These are phyloP conservation scores for Ceratina calcarata DNA, from an alignment of 1,140 invertebrate species.

Conservation along the genomic window DNA sequence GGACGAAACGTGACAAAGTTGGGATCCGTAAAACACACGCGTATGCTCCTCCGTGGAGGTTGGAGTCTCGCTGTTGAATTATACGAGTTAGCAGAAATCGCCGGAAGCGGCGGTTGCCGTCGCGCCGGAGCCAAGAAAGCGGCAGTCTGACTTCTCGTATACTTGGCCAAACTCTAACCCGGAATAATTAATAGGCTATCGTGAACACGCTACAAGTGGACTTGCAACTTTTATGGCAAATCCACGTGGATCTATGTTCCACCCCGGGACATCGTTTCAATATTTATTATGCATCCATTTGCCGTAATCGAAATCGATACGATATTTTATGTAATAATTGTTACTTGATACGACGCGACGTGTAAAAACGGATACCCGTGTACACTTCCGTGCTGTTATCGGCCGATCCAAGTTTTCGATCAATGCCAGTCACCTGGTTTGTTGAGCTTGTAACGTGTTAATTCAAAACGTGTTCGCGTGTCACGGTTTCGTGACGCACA, in stretches of 20 bases:
- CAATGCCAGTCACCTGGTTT: conserved; percentile 30
- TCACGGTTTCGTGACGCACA: conserved; percentile 33
- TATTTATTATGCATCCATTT: no score
- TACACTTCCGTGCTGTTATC: conserved; percentile 22
- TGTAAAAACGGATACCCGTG: not conserved
- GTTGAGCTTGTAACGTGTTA: conserved; percentile 34
- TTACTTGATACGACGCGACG: not conserved
- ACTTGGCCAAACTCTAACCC: conserved; percentile 8
- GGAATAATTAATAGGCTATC: conserved; percentile 39
- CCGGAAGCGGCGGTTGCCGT: conserved; percentile 9
- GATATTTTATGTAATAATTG: no score
- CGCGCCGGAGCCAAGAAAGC: not conserved
- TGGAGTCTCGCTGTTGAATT: conserved; percentile 11
- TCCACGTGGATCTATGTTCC: not conserved
- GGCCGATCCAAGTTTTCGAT: conserved; percentile 34
- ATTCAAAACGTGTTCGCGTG: conserved; percentile 45
- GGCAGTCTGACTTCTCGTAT: conserved; percentile 2
- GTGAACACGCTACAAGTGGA: not conserved
- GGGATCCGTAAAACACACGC: not conserved
- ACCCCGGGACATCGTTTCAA: no score
- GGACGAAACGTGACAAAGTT: conserved; percentile 11
- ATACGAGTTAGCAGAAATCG: conserved; percentile 38
- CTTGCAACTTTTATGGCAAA: conserved; percentile 15
- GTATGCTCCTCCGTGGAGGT: not conserved
- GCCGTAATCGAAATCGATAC: no score